phyloP scores from a whole-genome alignment of 2,113 vertebrate species.

The Sigmodon hispidus region DNA sequence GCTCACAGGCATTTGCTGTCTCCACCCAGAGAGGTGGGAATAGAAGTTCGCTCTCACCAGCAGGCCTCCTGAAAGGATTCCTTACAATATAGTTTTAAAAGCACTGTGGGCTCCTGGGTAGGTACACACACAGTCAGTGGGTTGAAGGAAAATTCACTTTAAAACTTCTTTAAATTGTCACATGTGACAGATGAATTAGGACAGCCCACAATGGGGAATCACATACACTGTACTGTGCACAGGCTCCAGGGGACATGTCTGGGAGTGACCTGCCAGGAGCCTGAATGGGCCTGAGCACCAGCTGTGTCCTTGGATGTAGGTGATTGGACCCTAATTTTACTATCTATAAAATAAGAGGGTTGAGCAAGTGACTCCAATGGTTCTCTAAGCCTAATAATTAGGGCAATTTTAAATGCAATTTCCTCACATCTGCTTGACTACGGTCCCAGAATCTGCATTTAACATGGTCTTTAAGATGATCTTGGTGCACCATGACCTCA shows the following conservation, averaged over 20 bases:
- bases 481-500: not conserved
- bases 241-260: not conserved
- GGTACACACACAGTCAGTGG: not conserved
- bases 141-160: not conserved
- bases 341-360: not conserved
- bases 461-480: not conserved
- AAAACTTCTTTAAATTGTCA: no score
- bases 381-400: not conserved
- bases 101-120: not conserved
- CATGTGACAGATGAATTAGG: not conserved
- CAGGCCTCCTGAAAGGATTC: not conserved
- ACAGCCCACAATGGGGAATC: not conserved
- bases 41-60: not conserved
- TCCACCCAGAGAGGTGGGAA: slow-evolving; percentile 61
- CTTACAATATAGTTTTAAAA: not conserved
- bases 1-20: slow-evolving; percentile 77
- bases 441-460: not conserved
- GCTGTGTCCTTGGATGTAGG: not conserved
- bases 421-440: not conserved
- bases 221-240: not conserved
- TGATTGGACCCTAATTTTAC: not conserved
- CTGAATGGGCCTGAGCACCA: not conserved
- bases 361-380: not conserved
- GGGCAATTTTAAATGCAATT: not conserved
- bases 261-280: not conserved